Evolutionary conservation across 2,797 vertebrate genomes (phyloP).

Genomic region (Rhyacichthys aspro): DNA sequence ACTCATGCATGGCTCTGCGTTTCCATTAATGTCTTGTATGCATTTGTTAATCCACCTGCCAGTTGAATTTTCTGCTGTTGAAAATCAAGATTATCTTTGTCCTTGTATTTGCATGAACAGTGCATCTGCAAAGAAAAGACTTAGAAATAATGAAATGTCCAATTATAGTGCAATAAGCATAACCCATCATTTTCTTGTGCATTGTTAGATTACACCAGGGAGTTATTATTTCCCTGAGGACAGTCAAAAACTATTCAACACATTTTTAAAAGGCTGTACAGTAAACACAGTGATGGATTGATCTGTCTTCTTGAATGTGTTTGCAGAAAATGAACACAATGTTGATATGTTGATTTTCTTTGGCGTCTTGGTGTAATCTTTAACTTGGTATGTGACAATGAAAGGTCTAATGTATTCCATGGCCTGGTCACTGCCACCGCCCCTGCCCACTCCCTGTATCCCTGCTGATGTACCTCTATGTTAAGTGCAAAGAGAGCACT

Average conservation of each 20-base stretch:
- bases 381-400: slow-evolving; percentile 19
- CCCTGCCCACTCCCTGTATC: slow-evolving; percentile 23
- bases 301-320: slow-evolving; percentile 25
- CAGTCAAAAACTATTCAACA: slow-evolving; percentile 58
- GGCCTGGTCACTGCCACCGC: slow-evolving; percentile 12
- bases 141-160: slow-evolving; percentile 65
- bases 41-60: slow-evolving; percentile 50
- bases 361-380: slow-evolving; percentile 35
- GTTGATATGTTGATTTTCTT: slow-evolving; percentile 31
- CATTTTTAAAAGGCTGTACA: slow-evolving; percentile 42
- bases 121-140: slow-evolving; percentile 47
- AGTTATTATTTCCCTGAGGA: slow-evolving; percentile 61
- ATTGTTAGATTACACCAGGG: slow-evolving; percentile 62
- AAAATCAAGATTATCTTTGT: slow-evolving; percentile 33
- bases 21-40: slow-evolving; percentile 52
- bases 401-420: slow-evolving; percentile 29
- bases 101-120: slow-evolving; percentile 18
- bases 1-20: slow-evolving; percentile 30
- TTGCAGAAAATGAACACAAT: slow-evolving; percentile 25
- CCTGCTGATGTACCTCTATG: slow-evolving; percentile 48
- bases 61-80: slow-evolving; percentile 45
- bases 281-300: slow-evolving; percentile 34
- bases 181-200: slow-evolving; percentile 53
- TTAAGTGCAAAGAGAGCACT: slow-evolving; percentile 54
- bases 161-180: slow-evolving; percentile 64